Evolutionary conservation across 2,888 invertebrate genomes (phyloP), one percentile per base, ranked within the genome.

Genomic region (Pemphredon lugubris): DNA sequence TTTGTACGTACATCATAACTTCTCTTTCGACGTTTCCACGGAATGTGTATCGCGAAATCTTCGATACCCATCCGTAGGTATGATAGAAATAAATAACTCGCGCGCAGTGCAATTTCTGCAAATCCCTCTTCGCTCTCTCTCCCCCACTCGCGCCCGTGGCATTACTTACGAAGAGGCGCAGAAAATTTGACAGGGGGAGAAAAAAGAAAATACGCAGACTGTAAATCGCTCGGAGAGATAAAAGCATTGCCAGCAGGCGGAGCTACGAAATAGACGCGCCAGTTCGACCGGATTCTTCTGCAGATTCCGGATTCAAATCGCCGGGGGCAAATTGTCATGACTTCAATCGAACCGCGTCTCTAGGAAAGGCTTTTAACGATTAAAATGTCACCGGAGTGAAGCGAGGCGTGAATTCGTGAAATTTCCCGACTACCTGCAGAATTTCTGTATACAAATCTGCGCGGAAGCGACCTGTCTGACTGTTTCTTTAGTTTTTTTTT

Each of bases 301-400:
- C 44, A 44, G 60, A 54, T 50, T 61, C 51, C 50, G 21, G 59
- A 55, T 72, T 60, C 50, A 48, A 66, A 73, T 66, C 55, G 65
- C 65, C 59, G 34, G 9, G 34, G 45, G 55, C 59, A 55, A 71
- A 79, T 75, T 55, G 65, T 76, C 65, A 39, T 26, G 21, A 54
- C 30, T 68, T 54, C 68, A 55, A 79, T 79, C 53, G 68, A 51
- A 63, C 59, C 37, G 57, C 61, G 59, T 65, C 60, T 58, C 50
- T 54, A 37, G 39, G 64, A 61, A 65, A 79, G 68, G 67, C 77
- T 77, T 77, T 77, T 58, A 75, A 61, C 77, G 75, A 79, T 71
- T 71, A 60, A 61, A 66, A 42, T 18, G 42, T 34, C n/a, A 11
- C 11, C 34, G 7, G 34, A 7, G 7, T 4, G 2, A 34, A 11